These are phyloP conservation scores for Penaeus chinensis DNA, from an alignment of 1,140 invertebrate species.

Conservation along the genomic window DNA sequence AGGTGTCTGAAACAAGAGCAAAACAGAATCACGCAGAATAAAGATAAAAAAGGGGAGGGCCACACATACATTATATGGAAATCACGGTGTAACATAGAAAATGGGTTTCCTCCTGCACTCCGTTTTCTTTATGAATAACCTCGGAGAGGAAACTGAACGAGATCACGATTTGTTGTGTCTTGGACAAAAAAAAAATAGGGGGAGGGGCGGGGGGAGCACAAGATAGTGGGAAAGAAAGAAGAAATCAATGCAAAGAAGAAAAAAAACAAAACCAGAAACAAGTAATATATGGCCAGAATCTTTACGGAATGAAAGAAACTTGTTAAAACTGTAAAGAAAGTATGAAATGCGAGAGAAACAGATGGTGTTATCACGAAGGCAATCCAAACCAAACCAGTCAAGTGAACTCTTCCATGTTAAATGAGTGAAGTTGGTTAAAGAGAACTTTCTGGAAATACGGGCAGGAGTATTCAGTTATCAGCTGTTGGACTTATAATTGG, in stretches of 20 bases:
- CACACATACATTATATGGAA: no score
- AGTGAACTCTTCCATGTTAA: not conserved
- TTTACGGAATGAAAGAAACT: not conserved
- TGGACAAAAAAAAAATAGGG: not conserved
- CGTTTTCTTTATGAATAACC: no score
- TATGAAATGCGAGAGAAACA: not conserved
- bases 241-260: not conserved
- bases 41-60: no score
- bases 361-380: not conserved
- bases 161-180: conserved; percentile 22
- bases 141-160: no score
- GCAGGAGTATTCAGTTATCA: no score
- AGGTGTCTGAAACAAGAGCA: no score
- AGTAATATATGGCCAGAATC: not conserved
- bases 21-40: no score
- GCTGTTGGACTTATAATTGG: conserved; percentile 2
- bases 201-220: not conserved
- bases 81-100: no score
- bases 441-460: not conserved
- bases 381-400: conserved; percentile 27
- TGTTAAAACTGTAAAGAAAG: not conserved
- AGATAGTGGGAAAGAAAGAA: not conserved
- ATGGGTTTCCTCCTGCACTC: no score
- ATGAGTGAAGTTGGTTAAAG: not conserved
- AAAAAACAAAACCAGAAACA: not conserved